Percentiles rank a stretch among this genome's conserved stretches.
phyloP scores from a whole-genome alignment of 1,140 invertebrate species.

The Drosophila orena region DNA sequence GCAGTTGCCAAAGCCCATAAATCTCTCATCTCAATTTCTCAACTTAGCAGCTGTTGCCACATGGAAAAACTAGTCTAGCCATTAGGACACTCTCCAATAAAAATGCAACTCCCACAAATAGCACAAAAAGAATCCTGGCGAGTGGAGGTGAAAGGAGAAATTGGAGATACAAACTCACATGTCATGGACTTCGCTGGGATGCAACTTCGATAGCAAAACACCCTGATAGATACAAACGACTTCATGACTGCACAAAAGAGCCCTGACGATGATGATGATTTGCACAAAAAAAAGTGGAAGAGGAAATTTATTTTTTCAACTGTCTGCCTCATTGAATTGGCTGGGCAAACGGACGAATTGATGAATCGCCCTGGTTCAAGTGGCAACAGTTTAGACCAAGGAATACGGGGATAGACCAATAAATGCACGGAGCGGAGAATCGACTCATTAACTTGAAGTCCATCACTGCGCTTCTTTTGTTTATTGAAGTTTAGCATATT shows the following conservation, averaged over 20 bases:
- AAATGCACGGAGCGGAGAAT: conserved; percentile 21
- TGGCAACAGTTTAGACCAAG: conserved; percentile 72
- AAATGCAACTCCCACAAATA: conserved; percentile 53
- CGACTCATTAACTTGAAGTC: conserved; percentile 40
- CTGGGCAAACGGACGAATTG: conserved; percentile 73
- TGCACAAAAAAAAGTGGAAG: conserved; percentile 52
- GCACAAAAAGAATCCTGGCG: conserved; percentile 33
- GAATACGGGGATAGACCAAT: conserved; percentile 44
- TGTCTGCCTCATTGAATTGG: conserved; percentile 72
- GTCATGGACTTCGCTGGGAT: conserved; percentile 60
- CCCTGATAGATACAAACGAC: conserved; percentile 77
- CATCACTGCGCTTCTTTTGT: conserved; percentile 51
- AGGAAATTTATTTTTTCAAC: conserved; percentile 43
- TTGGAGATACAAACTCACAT: conserved; percentile 60
- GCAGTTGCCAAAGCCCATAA: conserved; percentile 61
- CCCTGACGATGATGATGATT: conserved; percentile 66
- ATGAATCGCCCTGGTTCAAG: conserved; percentile 73
- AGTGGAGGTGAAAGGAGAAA: conserved; percentile 29
- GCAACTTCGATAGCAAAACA: conserved; percentile 43
- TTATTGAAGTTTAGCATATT: conserved; percentile 70
- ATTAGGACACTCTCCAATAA: conserved; percentile 68
- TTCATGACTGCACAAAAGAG: conserved; percentile 71
- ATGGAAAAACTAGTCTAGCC: conserved; percentile 76
- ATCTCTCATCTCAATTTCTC: conserved; percentile 67
- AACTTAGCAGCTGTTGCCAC: conserved; percentile 61